Evolutionary conservation across 1,140 invertebrate species (phyloP), one percentile per base, ranked within the genome.

Genomic region (Brachionus calyciflorus): DNA sequence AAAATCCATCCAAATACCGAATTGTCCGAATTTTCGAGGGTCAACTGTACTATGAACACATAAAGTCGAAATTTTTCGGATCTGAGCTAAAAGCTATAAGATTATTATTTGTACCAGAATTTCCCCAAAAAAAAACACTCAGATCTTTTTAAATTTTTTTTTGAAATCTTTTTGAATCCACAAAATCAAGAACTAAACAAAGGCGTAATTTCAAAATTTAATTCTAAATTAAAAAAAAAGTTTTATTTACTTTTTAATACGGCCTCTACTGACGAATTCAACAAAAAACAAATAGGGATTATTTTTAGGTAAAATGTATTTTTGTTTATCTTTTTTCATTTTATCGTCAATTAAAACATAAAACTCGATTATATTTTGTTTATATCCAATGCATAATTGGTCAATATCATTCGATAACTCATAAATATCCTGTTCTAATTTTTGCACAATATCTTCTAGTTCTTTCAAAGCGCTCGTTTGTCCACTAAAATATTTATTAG

Each of bases 321-420:
- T 24, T 10, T 26, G 10, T 49, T 55, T 49, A 49, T 73, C 69
- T 6, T 21, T 33, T 73, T 73, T 55, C 12, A 73, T 37, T 37
- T 73, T 73, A 30, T 55, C 51, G 12, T 40, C 24, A 10, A 73
- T 49, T 7, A 1, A 14, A 4, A n/a, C 17, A 53, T 53, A 51
- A 4, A 73, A 19, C 3, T 73, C 69, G 6, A 73, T 73, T 9
- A 73, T 10, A 51, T 49, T 40, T 73, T 73, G 69, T 24, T 73
- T 73, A 55, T 73, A 73, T 10, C 51, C 44, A 51, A 73, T 73
- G 28, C 37, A 73, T 17, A 73, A 55, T 21, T 33, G 10, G 24
- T 73, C 69, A 51, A 55, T 73, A 51, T 73, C 69, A 40, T 73
- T 55, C 48, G 69, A 51, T 30, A 51, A 51, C 3, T 49, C 51